Evolutionary conservation across 2,888 invertebrate genomes (phyloP).

Genomic region (Dichetophora obliterata): DNA sequence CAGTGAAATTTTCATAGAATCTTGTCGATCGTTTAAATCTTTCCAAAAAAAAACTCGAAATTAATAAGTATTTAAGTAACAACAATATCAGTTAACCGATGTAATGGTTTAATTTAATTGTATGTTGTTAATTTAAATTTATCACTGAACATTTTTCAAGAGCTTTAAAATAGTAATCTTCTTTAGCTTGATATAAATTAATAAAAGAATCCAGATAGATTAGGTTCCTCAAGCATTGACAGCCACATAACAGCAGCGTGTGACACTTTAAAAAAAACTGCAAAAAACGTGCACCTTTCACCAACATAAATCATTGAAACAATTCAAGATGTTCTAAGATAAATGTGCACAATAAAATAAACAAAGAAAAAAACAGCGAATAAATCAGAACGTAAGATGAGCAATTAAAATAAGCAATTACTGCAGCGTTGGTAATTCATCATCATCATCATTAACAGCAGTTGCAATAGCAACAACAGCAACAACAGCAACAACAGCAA

Average conservation of each 20-base stretch:
- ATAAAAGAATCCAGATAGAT: too few relatives aligned
- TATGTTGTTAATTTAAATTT: too few relatives aligned
- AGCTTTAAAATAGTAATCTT: too few relatives aligned
- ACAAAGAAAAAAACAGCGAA: background rate
- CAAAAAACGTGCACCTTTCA: slow-evolving; percentile 33
- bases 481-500: slow-evolving; percentile 12
- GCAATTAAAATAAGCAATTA: slow-evolving; percentile 34
- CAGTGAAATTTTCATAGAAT: too few relatives aligned
- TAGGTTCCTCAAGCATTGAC: background rate
- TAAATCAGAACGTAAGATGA: slow-evolving; percentile 1
- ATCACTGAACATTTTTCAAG: too few relatives aligned
- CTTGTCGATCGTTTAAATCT: too few relatives aligned
- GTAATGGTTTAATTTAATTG: too few relatives aligned
- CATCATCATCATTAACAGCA: slow-evolving; percentile 12
- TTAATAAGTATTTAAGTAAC: too few relatives aligned
- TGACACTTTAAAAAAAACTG: slow-evolving; percentile 33
- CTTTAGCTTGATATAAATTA: too few relatives aligned
- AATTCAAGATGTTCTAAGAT: slow-evolving; percentile 14
- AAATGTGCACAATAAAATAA: background rate
- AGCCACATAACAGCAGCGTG: background rate
- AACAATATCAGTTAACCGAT: too few relatives aligned
- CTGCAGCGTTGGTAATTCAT: slow-evolving; percentile 18
- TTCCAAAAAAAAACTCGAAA: too few relatives aligned
- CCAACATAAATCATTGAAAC: slow-evolving; percentile 25
- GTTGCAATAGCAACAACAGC: background rate